A percentile compares a stretch with the other conserved stretches of the same genome.
phyloP scores from a whole-genome alignment of 2,888 invertebrate genomes.

The Amiota communis region DNA sequence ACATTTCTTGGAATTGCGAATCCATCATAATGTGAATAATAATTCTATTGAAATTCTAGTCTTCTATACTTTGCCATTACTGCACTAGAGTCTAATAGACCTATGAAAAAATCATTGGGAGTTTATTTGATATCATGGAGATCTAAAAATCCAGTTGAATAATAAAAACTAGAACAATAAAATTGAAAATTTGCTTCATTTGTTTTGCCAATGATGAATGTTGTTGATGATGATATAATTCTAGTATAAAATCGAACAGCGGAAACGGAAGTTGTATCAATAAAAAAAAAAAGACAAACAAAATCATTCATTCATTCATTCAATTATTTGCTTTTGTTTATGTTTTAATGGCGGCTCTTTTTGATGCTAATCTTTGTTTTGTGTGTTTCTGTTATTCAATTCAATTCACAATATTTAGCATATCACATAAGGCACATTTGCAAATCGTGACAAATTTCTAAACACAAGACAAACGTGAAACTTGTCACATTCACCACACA shows the following conservation, averaged over 20 bases:
- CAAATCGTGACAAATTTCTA: conserved; percentile 57
- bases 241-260: neutral
- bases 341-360: neutral
- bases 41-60: too few species aligned
- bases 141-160: too few species aligned
- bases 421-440: conserved; percentile 15
- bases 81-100: too few species aligned
- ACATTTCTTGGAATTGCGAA: too few species aligned
- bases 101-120: too few species aligned
- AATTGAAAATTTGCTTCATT: neutral
- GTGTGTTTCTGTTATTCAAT: neutral
- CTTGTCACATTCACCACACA: conserved; percentile 38
- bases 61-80: too few species aligned
- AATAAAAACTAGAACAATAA: neutral
- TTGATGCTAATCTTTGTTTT: conserved; percentile 5
- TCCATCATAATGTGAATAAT: too few species aligned
- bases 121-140: neutral
- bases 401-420: neutral
- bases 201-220: neutral
- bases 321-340: neutral
- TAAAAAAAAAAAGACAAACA: conserved; percentile 5
- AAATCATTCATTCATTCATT: neutral
- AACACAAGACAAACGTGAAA: conserved; percentile 22
- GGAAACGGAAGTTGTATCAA: conserved; percentile 25
- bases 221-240: neutral